phyloP scores from a whole-genome alignment of 2,888 invertebrate genomes.

The Nomada ruficornis region DNA sequence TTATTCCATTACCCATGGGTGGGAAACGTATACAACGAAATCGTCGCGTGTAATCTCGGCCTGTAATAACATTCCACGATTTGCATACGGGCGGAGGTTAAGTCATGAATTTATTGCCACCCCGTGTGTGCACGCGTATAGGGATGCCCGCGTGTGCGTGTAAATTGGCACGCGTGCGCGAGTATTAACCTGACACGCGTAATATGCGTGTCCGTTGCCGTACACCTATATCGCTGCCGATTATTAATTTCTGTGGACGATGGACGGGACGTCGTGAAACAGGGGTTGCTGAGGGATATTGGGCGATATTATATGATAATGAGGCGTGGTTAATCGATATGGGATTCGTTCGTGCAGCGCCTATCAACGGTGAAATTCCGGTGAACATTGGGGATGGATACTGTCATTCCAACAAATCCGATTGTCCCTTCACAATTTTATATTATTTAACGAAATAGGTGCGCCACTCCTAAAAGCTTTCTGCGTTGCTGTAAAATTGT shows the following conservation, averaged over 20 bases:
- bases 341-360: conserved; percentile 46
- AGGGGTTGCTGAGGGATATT: conserved; percentile 26
- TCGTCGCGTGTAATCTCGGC: conserved; percentile 82
- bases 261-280: conserved; percentile 42
- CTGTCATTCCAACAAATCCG: neutral
- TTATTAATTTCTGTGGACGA: conserved; percentile 69
- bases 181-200: conserved; percentile 63
- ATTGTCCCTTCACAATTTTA: neutral
- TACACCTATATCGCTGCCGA: conserved; percentile 59
- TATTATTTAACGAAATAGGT: no score
- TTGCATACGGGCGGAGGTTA: conserved; percentile 78
- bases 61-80: conserved; percentile 80
- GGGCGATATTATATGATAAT: conserved; percentile 68
- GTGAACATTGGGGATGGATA: no score
- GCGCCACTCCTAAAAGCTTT: no score
- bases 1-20: conserved; percentile 60
- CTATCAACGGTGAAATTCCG: conserved; percentile 23
- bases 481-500: no score
- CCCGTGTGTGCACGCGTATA: conserved; percentile 45
- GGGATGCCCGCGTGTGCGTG: conserved; percentile 3
- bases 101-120: conserved; percentile 80
- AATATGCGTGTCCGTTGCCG: conserved; percentile 62
- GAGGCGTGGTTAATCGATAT: conserved; percentile 64
- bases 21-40: conserved; percentile 79
- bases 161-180: conserved; percentile 55